phyloP scores from a whole-genome alignment of 2,797 vertebrate species.

The Geotrypetes seraphini region DNA sequence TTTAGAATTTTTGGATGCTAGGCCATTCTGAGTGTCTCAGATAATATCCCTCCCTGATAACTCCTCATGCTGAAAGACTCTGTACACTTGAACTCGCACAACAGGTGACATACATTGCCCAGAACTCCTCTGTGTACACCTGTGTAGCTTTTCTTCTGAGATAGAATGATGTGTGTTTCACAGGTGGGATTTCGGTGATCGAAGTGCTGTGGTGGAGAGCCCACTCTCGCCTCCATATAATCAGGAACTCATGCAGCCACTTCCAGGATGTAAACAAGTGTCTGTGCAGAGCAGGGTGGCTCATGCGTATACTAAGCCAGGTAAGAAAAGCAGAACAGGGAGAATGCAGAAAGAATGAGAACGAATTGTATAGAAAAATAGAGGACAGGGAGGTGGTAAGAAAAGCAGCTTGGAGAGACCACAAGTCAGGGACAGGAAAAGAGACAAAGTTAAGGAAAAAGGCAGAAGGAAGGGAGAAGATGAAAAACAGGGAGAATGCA shows the following conservation, averaged over 20 bases:
- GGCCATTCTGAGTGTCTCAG: too few species aligned
- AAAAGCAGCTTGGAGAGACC: too few species aligned
- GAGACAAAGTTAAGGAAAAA: neutral
- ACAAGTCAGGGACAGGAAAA: too few species aligned
- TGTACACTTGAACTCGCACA: neutral
- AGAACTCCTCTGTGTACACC: too few species aligned
- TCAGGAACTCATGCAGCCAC: conserved; percentile 4
- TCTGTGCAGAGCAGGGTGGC: conserved; percentile 41
- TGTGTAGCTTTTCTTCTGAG: neutral
- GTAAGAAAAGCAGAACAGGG: conserved; percentile 46
- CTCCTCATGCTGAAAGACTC: too few species aligned
- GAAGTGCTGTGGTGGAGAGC: conserved; percentile 23
- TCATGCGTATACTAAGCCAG: conserved; percentile 45
- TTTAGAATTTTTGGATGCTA: too few species aligned
- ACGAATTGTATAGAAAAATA: too few species aligned
- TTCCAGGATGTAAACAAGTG: conserved; percentile 23
- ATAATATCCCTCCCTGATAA: neutral
- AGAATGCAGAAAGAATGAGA: too few species aligned
- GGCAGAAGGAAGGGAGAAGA: too few species aligned
- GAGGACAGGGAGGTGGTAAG: too few species aligned
- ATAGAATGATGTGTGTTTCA: neutral
- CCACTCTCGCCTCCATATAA: conserved; percentile 34
- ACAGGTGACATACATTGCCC: too few species aligned
- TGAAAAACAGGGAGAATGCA: too few species aligned
- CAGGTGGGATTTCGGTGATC: conserved; percentile 68